Conservation (phyloP, 2,888 invertebrate genomes). For the Aplocera efformata region DNA sequence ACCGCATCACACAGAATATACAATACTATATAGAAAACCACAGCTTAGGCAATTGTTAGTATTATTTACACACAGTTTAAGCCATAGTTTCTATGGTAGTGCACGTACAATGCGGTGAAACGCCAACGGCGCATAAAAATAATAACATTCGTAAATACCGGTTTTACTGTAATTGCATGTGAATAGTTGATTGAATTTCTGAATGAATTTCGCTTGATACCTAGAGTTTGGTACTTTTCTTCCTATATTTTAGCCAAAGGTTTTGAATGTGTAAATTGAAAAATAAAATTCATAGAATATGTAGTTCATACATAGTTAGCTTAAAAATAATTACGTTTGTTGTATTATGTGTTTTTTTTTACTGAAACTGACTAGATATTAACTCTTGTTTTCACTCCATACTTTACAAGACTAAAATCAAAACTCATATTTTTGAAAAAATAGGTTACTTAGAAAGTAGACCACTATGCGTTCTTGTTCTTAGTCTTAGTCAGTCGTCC, state of each 20-base stretch:
- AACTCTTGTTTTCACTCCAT: too few species aligned
- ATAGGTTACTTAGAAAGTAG: constrained; percentile 38
- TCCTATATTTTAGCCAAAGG: too few species aligned
- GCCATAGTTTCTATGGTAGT: constrained; percentile 5
- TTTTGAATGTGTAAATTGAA: too few species aligned
- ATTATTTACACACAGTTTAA: constrained; percentile 3
- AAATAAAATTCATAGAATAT: too few species aligned
- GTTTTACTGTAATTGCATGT: constrained; percentile 10
- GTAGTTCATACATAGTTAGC: too few species aligned
- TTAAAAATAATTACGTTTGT: too few species aligned
- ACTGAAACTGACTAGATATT: too few species aligned
- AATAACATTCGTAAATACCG: constrained; percentile 17
- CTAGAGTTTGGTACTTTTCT: too few species aligned
- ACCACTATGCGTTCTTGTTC: constrained; percentile 66
- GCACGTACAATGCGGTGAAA: constrained; percentile 10
- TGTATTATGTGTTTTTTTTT: too few species aligned
- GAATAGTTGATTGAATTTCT: constrained; percentile 7
- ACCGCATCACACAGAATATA: constrained; percentile 10
- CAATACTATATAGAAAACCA: constrained; percentile 7
- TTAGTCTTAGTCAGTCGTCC: constrained; percentile 64
- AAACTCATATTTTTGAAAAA: constrained; percentile 30
- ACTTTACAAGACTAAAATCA: too few species aligned
- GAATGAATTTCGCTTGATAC: constrained; percentile 11
- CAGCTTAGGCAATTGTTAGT: constrained; percentile 10
- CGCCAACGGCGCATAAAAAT: constrained; percentile 22